phyloP scores from a whole-genome alignment of 2,797 vertebrate species.

The Danio albolineatus region DNA sequence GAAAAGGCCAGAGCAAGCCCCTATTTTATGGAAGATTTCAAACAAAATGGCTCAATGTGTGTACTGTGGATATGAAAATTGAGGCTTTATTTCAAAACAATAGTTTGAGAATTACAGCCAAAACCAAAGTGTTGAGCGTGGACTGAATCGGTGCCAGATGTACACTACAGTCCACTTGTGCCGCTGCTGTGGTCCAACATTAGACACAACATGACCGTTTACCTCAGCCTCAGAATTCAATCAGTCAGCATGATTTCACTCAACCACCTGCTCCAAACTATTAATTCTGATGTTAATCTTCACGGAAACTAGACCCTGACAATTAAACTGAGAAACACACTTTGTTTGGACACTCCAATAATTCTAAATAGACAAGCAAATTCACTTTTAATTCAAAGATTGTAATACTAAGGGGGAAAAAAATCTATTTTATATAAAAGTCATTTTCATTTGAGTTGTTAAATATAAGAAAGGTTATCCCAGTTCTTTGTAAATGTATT shows the following conservation, averaged over 20 bases:
- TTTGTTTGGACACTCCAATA: no score
- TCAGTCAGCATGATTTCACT: background rate
- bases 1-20: background rate
- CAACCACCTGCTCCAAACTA: background rate
- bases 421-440: no score
- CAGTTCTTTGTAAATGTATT: no score
- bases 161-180: conserved; percentile 28
- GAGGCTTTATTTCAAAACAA: conserved; percentile 38
- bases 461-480: no score
- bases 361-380: no score
- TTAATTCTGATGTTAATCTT: background rate
- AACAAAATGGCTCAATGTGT: background rate
- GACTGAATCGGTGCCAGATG: conserved; percentile 25
- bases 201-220: conserved; percentile 20
- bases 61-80: conserved; percentile 8
- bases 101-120: conserved; percentile 19
- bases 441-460: no score
- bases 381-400: no score
- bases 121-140: conserved; percentile 41
- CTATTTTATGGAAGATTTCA: background rate
- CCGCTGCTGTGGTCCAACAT: conserved; percentile 25
- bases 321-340: no score
- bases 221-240: conserved; percentile 8
- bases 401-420: no score
- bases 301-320: no score